Conservation (phyloP, 64 coral and sea anemone species). For the Trachythela sp. region DNA sequence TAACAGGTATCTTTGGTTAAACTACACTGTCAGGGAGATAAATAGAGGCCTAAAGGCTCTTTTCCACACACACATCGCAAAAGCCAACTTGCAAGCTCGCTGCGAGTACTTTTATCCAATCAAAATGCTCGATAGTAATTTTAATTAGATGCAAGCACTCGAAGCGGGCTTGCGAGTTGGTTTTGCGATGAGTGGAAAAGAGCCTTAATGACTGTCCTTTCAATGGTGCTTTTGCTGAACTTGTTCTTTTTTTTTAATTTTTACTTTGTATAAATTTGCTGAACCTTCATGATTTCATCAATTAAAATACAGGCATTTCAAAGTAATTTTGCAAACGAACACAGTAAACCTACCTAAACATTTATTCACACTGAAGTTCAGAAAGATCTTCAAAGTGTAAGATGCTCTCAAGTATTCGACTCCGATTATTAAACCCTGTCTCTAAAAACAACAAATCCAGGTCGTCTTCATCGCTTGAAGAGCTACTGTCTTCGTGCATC, state of each 20-base stretch:
- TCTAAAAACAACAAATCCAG: conserved; percentile 29
- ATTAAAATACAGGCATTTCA: not conserved
- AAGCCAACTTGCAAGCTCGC: not conserved
- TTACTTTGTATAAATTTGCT: not conserved
- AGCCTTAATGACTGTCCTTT: too few species aligned
- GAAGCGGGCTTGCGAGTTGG: too few species aligned
- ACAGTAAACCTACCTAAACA: conserved; percentile 8
- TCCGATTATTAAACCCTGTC: conserved; percentile 7
- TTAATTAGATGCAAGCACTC: too few species aligned
- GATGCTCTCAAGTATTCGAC: conserved; percentile 1
- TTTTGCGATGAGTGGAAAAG: too few species aligned
- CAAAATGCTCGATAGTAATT: too few species aligned
- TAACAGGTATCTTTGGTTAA: not conserved
- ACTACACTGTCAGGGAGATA: not conserved
- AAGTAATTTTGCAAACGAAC: conserved; percentile 13
- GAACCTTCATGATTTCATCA: not conserved
- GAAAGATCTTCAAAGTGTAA: conserved; percentile 17
- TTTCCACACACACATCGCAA: too few species aligned
- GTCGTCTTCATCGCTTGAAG: conserved; percentile 11
- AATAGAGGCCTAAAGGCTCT: not conserved
- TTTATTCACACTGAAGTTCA: conserved; percentile 27
- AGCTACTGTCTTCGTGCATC: not conserved
- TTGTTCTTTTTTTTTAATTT: not conserved
- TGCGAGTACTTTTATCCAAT: too few species aligned
- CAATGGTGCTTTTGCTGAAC: not conserved